phyloP scores from a whole-genome alignment of 1,140 invertebrate genomes.

The Sogatella furcifera region DNA sequence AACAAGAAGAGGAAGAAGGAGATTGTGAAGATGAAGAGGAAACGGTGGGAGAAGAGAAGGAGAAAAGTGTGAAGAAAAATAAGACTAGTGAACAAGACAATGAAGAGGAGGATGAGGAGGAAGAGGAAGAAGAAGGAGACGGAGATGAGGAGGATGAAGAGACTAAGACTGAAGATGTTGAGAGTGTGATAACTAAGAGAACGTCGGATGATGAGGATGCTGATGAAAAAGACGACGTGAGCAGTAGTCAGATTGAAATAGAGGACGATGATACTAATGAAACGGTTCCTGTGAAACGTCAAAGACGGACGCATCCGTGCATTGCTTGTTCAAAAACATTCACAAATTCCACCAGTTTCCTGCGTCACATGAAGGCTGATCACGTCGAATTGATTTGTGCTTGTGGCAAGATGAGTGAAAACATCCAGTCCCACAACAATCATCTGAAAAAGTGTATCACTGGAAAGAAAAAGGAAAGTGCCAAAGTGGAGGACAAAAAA shows the following conservation, averaged over 20 bases:
- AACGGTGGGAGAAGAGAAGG: conserved; percentile 11
- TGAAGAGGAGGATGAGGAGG: background rate
- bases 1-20: conserved; percentile 13
- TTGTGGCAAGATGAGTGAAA: conserved; percentile 1
- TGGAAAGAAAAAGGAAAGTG: background rate
- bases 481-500: background rate
- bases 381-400: background rate
- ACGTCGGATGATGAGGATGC: conserved; percentile 6
- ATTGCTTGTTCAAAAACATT: background rate
- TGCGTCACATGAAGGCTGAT: background rate
- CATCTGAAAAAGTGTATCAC: background rate
- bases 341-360: background rate
- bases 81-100: conserved; percentile 15
- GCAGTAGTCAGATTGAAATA: background rate
- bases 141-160: background rate
- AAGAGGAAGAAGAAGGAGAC: background rate
- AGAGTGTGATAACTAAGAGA: background rate
- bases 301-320: background rate
- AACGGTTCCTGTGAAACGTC: background rate
- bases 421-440: background rate
- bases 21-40: conserved; percentile 15
- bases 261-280: conserved; percentile 2
- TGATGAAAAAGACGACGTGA: conserved; percentile 1
- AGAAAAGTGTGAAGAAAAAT: background rate
- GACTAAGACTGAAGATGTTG: background rate